phyloP scores from a whole-genome alignment of 2,888 invertebrate genomes.

The Scrobipalpa atriplicella region DNA sequence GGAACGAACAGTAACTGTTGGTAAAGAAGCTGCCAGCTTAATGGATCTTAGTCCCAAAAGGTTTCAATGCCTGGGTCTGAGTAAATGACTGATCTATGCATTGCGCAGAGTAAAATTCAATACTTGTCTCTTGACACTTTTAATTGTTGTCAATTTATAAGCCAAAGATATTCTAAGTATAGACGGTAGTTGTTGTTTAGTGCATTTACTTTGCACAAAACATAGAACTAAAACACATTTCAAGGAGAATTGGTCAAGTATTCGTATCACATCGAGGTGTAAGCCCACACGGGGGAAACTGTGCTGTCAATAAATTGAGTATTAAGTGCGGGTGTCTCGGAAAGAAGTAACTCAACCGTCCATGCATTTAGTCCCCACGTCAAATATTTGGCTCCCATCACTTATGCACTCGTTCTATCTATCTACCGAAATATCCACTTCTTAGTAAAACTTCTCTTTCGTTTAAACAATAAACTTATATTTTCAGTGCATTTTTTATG shows the following conservation, averaged over 20 bases:
- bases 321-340: background rate
- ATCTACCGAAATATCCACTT: background rate
- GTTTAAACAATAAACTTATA: too few relatives aligned
- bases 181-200: background rate
- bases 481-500: too few relatives aligned
- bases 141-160: too few relatives aligned
- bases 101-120: background rate
- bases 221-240: background rate
- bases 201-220: background rate
- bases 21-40: too few relatives aligned
- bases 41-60: too few relatives aligned
- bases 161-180: too few relatives aligned
- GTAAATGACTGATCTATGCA: background rate
- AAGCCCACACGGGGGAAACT: slow-evolving; percentile 15
- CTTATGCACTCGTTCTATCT: slow-evolving; percentile 15
- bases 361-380: slow-evolving; percentile 19
- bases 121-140: too few relatives aligned
- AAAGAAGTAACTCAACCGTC: slow-evolving; percentile 19
- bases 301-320: slow-evolving; percentile 17
- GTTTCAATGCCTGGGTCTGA: background rate
- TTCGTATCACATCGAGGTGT: slow-evolving; percentile 8
- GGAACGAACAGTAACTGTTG: too few relatives aligned
- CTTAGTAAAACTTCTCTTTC: too few relatives aligned
- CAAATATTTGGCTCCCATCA: background rate
- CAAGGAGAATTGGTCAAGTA: background rate